A percentile compares a stretch with the other conserved stretches of the same genome.
Evolutionary conservation across 2,797 vertebrate species (phyloP).

Genomic region (Sarcophilus harrisii): DNA sequence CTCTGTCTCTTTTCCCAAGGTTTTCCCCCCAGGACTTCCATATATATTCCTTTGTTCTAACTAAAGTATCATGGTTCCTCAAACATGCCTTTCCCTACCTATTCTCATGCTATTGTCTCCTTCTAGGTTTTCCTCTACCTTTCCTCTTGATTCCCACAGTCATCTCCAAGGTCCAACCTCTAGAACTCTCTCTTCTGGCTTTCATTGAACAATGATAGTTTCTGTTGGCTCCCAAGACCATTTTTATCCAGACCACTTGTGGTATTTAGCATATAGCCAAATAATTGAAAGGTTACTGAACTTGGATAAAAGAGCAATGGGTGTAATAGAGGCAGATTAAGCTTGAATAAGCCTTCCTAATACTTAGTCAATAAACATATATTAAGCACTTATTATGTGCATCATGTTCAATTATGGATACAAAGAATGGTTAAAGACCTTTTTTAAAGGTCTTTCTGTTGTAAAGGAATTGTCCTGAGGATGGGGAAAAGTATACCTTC

Average conservation of each 20-base stretch:
- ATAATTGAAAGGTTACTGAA: background rate
- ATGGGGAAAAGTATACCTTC: background rate
- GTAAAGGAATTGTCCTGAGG: background rate
- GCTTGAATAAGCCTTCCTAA: background rate
- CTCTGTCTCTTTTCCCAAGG: conserved; percentile 4
- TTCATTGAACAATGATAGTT: background rate
- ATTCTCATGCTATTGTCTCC: background rate
- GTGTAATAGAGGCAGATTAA: background rate
- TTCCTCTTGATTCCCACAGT: background rate
- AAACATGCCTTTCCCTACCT: background rate
- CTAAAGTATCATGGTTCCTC: background rate
- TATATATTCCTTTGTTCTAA: background rate
- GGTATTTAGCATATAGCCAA: background rate
- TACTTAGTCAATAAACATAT: background rate
- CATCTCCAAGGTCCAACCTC: background rate
- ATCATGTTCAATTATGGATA: background rate
- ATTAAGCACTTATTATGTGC: background rate
- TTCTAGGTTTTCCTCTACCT: background rate
- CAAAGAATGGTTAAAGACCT: background rate
- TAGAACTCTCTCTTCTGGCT: background rate
- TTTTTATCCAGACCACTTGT: background rate
- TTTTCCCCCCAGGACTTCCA: background rate
- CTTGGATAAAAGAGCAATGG: background rate
- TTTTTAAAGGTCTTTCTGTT: background rate
- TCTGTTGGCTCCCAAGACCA: background rate